Conservation (phyloP, 2,797 vertebrate species). For the Sebastes hubbsi region DNA sequence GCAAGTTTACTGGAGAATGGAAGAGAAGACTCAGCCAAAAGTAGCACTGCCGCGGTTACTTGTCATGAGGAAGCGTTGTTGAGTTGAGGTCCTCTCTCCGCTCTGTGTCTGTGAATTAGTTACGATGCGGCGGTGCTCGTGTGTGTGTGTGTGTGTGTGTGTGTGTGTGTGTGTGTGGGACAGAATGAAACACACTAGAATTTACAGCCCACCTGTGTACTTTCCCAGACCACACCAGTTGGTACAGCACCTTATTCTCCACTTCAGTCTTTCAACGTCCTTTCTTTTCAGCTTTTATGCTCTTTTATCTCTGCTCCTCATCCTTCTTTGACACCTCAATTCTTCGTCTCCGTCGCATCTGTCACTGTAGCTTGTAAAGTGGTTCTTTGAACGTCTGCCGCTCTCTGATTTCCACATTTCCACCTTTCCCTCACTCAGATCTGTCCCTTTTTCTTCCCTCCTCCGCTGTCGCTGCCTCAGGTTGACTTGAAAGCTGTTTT, state of each 20-base stretch:
- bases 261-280: conserved; percentile 20
- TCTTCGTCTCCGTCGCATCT: conserved; percentile 10
- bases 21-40: too few species aligned
- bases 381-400: conserved; percentile 9
- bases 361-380: conserved; percentile 16
- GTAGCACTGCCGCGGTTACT: too few species aligned
- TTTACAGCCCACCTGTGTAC: conserved; percentile 63
- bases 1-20: too few species aligned
- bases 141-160: conserved; percentile 2
- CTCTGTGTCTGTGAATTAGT: too few species aligned
- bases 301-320: conserved; percentile 31
- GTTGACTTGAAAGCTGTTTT: not conserved
- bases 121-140: too few species aligned
- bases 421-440: not conserved
- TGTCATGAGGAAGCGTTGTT: too few species aligned
- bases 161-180: not conserved
- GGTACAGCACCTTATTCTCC: conserved; percentile 6
- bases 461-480: not conserved
- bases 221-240: conserved; percentile 41
- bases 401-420: conserved; percentile 7
- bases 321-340: conserved; percentile 2
- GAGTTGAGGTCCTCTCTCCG: too few species aligned
- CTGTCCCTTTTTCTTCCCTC: not conserved
- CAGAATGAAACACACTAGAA: conserved; percentile 11
- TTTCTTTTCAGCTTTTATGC: conserved; percentile 20